phyloP scores from a whole-genome alignment of 2,888 invertebrate genomes.

The Drosophila pegasa region DNA sequence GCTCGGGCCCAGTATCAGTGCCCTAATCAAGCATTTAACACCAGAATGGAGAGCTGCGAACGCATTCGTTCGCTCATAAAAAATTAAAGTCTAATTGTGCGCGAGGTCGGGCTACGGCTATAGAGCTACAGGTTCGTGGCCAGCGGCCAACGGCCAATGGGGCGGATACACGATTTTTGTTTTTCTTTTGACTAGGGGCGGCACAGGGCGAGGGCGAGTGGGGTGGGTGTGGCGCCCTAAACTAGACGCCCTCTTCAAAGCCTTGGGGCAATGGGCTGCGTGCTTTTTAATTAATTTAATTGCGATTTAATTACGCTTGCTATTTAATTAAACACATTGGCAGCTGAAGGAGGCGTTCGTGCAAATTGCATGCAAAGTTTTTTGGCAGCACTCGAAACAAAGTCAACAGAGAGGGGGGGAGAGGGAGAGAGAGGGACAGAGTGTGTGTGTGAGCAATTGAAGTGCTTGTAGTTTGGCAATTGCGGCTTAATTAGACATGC shows the following conservation, averaged over 20 bases:
- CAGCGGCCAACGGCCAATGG: conserved; percentile 21
- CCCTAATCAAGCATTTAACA: conserved; percentile 77
- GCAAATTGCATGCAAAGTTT: conserved; percentile 72
- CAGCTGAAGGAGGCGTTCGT: conserved; percentile 59
- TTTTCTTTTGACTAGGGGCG: conserved; percentile 51
- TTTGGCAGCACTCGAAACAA: conserved; percentile 40
- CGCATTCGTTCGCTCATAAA: conserved; percentile 78
- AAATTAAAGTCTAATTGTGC: conserved; percentile 77
- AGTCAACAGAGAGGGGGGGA: conserved; percentile 37
- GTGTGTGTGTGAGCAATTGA: conserved; percentile 7
- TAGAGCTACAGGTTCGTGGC: conserved; percentile 13
- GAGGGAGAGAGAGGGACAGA: not conserved
- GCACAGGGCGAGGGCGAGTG: not conserved
- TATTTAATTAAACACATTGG: conserved; percentile 82
- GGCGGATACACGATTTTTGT: conserved; percentile 55
- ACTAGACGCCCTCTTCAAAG: conserved; percentile 68
- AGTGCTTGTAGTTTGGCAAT: conserved; percentile 61
- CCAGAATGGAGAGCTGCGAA: conserved; percentile 68
- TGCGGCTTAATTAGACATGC: conserved; percentile 73
- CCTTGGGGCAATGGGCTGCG: conserved; percentile 52
- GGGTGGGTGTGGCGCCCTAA: conserved; percentile 37
- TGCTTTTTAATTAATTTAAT: conserved; percentile 83
- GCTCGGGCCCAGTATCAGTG: conserved; percentile 2
- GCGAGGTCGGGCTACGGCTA: no score
- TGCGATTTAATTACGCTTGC: conserved; percentile 83